These are phyloP conservation scores for Polymixis lichenea DNA, from an alignment of 2,888 invertebrate genomes.

Conservation along the genomic window DNA sequence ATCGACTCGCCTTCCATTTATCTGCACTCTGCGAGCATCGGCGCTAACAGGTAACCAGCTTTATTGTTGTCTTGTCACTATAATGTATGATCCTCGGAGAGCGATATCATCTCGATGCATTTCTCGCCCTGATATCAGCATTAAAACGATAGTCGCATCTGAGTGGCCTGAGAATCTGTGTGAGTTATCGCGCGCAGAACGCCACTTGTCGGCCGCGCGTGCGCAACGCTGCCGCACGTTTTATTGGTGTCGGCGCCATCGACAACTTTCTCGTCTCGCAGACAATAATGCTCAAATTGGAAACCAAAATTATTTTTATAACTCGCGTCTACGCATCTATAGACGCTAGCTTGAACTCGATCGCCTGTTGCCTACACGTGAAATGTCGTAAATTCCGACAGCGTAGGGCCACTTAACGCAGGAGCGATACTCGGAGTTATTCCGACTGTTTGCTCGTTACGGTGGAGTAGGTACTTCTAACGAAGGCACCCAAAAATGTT, in stretches of 20 bases:
- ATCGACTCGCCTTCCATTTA: slow-evolving; percentile 83
- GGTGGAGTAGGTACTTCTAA: slow-evolving; percentile 87
- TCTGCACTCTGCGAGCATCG: slow-evolving; percentile 73
- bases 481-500: slow-evolving; percentile 88
- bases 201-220: slow-evolving; percentile 75
- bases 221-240: slow-evolving; percentile 80
- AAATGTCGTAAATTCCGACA: slow-evolving; percentile 87
- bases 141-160: slow-evolving; percentile 77
- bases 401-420: slow-evolving; percentile 86
- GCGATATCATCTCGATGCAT: slow-evolving; percentile 81
- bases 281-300: slow-evolving; percentile 89
- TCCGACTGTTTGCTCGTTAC: slow-evolving; percentile 89
- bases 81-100: slow-evolving; percentile 82
- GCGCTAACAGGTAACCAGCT: slow-evolving; percentile 84
- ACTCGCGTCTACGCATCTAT: slow-evolving; percentile 74
- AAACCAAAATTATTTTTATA: slow-evolving; percentile 88
- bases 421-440: slow-evolving; percentile 86
- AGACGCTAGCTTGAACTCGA: slow-evolving; percentile 79
- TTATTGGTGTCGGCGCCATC: slow-evolving; percentile 89
- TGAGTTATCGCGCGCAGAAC: slow-evolving; percentile 77
- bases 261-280: slow-evolving; percentile 88
- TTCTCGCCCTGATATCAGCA: slow-evolving; percentile 79
- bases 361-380: slow-evolving; percentile 79
- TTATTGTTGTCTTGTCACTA: slow-evolving; percentile 86
- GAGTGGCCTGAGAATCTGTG: slow-evolving; percentile 76